Base-by-base conservation (phyloP, 2,113 vertebrate species). In the Stigmatopora nigra region DNA sequence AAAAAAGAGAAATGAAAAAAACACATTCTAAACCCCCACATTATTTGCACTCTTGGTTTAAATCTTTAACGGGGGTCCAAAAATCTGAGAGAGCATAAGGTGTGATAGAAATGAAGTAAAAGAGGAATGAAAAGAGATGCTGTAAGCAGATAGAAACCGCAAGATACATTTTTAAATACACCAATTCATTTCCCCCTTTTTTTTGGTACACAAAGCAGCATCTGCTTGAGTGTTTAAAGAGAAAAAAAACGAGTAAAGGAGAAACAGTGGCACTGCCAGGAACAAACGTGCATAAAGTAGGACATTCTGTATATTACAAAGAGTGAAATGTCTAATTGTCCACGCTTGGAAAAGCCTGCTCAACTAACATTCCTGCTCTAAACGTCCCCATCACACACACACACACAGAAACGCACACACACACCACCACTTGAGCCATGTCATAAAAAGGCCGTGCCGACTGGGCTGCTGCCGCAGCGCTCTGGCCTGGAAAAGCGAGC, bases 401-500 rank as follows among this genome's bases (percentile, higher is more conserved):
- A 20, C 53, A 31, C 25, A 31, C 3, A 31, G 2, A 31, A 1
- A 31, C 25, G 25, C 25, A 3, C 25, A 31, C 25, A 31, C 25
- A 31, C 25, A 5, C 38, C 17, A 20, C 75, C 78, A 80, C 81
- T 86, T 67, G 77, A 86, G 85, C 73, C 55, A 80, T 81, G 83
- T 85, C 82, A 83, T 56, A 56, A 56, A 56, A 56, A 56, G 53
- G 22, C 53, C 14, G 80, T 72, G 78, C 82, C 73, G 75, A 82
- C 72, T 79, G 82, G 81, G 75, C 82, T 84, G 81, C 82, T 86
- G 80, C 82, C 86, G 77, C 78, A 79, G 81, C 82, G 80, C 77
- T 76, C 65, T 89, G 87, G 86, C 86, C 77, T 86, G 83, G 82
- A 88, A 86, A 83, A 85, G 81, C 69, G 77, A 86, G 70, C 79